These are phyloP conservation scores for Molanna angustata DNA, from an alignment of 2,888 invertebrate genomes.

Conservation along the genomic window DNA sequence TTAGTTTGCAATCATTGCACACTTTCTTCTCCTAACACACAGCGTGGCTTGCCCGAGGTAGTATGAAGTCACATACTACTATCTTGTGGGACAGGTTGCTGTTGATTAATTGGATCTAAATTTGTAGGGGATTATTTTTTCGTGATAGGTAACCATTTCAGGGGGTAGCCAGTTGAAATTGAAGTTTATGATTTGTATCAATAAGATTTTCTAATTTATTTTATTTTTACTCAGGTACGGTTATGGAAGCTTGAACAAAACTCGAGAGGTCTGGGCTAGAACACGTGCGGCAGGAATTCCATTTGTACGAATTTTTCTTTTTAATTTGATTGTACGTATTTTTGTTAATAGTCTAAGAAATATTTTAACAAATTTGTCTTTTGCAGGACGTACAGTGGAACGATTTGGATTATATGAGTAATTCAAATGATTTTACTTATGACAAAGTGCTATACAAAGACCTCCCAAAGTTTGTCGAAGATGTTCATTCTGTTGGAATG, in stretches of 20 bases:
- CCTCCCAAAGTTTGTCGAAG: conserved; percentile 66
- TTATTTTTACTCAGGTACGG: conserved; percentile 62
- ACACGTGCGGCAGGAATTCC: conserved; percentile 75
- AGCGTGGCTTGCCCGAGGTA: no score
- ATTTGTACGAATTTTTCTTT: conserved; percentile 54
- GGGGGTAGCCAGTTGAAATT: no score
- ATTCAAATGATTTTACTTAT: conserved; percentile 76
- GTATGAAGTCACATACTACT: no score
- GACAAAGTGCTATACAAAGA: conserved; percentile 60
- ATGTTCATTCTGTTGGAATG: conserved; percentile 68
- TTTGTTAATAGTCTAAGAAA: not conserved
- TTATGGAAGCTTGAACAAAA: conserved; percentile 64
- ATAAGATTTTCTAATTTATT: no score
- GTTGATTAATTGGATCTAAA: no score
- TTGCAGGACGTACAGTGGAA: conserved; percentile 77
- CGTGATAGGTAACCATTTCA: no score
- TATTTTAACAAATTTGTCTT: not conserved
- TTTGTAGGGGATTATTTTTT: no score
- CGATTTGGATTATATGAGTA: conserved; percentile 81
- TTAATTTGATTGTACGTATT: not conserved
- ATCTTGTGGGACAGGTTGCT: no score
- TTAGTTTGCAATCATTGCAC: no score
- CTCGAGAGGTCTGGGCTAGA: conserved; percentile 62
- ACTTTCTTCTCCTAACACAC: no score
- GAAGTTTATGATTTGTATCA: no score